A percentile compares a stretch with the other conserved stretches of the same genome.
phyloP scores from a whole-genome alignment of 2,888 invertebrate genomes.

The Drosophila stalkeri region DNA sequence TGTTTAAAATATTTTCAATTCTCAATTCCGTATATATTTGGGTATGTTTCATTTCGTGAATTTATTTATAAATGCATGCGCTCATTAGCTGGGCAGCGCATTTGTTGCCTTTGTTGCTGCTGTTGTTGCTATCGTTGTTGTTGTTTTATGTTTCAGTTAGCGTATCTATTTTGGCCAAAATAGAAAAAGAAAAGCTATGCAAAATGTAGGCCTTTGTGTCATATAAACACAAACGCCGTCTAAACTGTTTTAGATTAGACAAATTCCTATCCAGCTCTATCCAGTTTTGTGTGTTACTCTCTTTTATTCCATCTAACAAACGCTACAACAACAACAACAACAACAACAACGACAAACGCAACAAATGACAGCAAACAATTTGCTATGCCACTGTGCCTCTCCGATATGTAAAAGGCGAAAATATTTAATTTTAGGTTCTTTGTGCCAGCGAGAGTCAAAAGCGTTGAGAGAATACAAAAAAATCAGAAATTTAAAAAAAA shows the following conservation, averaged over 20 bases:
- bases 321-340: conserved; percentile 21
- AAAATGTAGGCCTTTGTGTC: conserved; percentile 74
- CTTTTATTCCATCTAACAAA: conserved; percentile 27
- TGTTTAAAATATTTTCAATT: conserved; percentile 76
- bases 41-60: conserved; percentile 74
- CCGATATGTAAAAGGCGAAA: conserved; percentile 79
- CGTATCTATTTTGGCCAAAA: conserved; percentile 41
- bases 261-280: conserved; percentile 28
- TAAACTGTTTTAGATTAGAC: conserved; percentile 33
- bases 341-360: conserved; percentile 21
- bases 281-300: conserved; percentile 20
- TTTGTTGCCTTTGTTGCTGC: conserved; percentile 20
- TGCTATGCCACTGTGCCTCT: conserved; percentile 69
- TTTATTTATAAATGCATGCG: conserved; percentile 78
- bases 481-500: conserved; percentile 17
- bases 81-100: conserved; percentile 67
- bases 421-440: conserved; percentile 81
- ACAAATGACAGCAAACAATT: conserved; percentile 46
- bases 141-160: background rate
- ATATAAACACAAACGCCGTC: conserved; percentile 46
- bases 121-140: conserved; percentile 17
- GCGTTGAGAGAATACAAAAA: conserved; percentile 41
- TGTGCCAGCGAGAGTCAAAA: conserved; percentile 59
- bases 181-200: conserved; percentile 10
- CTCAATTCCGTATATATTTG: conserved; percentile 76